Percentiles rank a stretch among this genome's conserved stretches.
These are phyloP conservation scores for Passer montanus DNA, from an alignment of 2,113 vertebrate genomes.

Conservation along the genomic window DNA sequence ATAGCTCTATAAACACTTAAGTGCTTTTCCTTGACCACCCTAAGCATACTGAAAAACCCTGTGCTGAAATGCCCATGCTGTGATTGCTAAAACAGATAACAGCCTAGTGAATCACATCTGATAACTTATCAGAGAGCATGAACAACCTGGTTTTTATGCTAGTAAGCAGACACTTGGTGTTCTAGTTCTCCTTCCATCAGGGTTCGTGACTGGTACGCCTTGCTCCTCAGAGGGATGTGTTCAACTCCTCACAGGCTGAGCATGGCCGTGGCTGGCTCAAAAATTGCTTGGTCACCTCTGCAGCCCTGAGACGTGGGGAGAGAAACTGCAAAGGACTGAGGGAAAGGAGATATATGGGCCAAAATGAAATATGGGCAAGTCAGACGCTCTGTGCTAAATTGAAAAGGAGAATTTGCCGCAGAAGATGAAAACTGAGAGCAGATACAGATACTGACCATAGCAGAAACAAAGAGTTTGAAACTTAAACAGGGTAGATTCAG, in stretches of 20 bases:
- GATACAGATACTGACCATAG: not conserved
- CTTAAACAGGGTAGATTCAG: not conserved
- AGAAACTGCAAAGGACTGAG: not conserved
- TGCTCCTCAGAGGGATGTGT: not conserved
- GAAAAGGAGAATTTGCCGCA: not conserved
- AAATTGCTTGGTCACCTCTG: not conserved
- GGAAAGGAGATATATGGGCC: not conserved
- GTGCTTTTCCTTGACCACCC: not conserved
- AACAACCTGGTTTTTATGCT: not conserved
- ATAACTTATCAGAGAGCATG: slow-evolving; percentile 32
- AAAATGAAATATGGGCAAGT: not conserved
- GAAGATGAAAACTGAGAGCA: not conserved
- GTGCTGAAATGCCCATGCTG: not conserved
- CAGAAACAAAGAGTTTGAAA: not conserved
- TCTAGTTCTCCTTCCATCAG: not conserved
- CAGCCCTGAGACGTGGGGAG: not conserved
- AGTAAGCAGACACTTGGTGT: not conserved
- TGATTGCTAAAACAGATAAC: not conserved
- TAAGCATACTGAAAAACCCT: not conserved
- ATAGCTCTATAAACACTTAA: not conserved
- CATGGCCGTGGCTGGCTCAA: not conserved
- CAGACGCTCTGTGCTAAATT: not conserved
- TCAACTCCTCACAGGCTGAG: not conserved
- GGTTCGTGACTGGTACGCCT: not conserved
- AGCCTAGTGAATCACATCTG: slow-evolving; percentile 33